phyloP scores from a whole-genome alignment of 64 coral and sea anemone genomes.

The Acropora tenuis region DNA sequence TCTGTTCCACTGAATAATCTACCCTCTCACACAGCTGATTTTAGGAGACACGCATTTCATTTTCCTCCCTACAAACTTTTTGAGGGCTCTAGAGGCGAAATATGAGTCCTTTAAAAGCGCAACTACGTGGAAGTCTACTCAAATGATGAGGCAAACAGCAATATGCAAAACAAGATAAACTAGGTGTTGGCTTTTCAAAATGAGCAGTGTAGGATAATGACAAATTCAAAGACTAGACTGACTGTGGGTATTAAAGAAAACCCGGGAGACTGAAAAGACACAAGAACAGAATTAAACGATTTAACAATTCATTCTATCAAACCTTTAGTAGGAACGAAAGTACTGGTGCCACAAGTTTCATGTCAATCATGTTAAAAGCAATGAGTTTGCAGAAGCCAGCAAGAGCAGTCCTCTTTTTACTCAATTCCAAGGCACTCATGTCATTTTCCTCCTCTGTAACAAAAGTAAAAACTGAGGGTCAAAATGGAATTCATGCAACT shows the following conservation, averaged over 20 bases:
- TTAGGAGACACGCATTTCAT: no score
- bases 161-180: no score
- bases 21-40: no score
- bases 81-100: no score
- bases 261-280: neutral
- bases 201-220: no score
- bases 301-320: constrained; percentile 1
- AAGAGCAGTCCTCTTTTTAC: constrained; percentile 73
- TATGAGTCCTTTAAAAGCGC: no score
- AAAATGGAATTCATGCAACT: no score
- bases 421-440: constrained; percentile 77
- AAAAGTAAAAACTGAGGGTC: neutral
- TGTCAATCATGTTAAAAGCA: constrained; percentile 87
- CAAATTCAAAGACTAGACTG: neutral
- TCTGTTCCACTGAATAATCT: no score
- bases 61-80: no score
- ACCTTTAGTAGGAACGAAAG: constrained; percentile 83
- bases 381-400: constrained; percentile 95
- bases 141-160: no score
- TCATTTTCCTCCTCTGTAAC: constrained; percentile 87
- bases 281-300: neutral
- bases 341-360: constrained; percentile 65
- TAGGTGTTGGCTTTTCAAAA: no score
- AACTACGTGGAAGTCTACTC: no score
- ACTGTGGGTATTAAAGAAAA: neutral